phyloP scores from a whole-genome alignment of 2,888 invertebrate species.

The Erynnis tages region DNA sequence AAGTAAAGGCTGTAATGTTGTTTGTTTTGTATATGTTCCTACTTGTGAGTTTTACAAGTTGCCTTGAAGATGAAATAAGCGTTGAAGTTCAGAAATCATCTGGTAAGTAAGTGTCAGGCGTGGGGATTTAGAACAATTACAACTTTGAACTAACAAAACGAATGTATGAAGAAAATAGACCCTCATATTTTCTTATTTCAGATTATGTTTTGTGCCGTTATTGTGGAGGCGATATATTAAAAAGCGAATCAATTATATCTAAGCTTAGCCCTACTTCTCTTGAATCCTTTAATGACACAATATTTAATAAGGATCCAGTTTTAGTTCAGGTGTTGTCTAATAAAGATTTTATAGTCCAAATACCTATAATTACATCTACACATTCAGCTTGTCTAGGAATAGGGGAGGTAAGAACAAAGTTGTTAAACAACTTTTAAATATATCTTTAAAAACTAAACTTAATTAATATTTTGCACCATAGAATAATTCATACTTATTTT shows the following conservation, averaged over 20 bases:
- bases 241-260: slow-evolving; percentile 43
- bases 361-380: slow-evolving; percentile 49
- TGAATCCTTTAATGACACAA: slow-evolving; percentile 49
- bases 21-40: slow-evolving; percentile 18
- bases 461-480: too few relatives aligned
- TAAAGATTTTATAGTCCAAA: slow-evolving; percentile 46
- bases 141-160: too few relatives aligned
- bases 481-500: too few relatives aligned
- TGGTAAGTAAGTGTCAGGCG: slow-evolving; percentile 15
- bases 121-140: too few relatives aligned
- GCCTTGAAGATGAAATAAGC: slow-evolving; percentile 12
- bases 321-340: slow-evolving; percentile 52
- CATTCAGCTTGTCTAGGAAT: slow-evolving; percentile 48
- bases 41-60: slow-evolving; percentile 18
- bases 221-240: slow-evolving; percentile 52
- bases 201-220: slow-evolving; percentile 55
- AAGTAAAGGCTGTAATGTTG: slow-evolving; percentile 24
- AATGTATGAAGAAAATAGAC: too few relatives aligned
- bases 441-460: too few relatives aligned
- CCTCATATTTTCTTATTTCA: slow-evolving; percentile 42
- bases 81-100: slow-evolving; percentile 12
- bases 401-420: slow-evolving; percentile 51
- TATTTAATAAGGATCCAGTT: slow-evolving; percentile 50
- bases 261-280: slow-evolving; percentile 45
- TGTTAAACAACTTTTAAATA: too few relatives aligned